Evolutionary conservation across 2,888 invertebrate species (phyloP).

Genomic region (Plagodis dolabraria): DNA sequence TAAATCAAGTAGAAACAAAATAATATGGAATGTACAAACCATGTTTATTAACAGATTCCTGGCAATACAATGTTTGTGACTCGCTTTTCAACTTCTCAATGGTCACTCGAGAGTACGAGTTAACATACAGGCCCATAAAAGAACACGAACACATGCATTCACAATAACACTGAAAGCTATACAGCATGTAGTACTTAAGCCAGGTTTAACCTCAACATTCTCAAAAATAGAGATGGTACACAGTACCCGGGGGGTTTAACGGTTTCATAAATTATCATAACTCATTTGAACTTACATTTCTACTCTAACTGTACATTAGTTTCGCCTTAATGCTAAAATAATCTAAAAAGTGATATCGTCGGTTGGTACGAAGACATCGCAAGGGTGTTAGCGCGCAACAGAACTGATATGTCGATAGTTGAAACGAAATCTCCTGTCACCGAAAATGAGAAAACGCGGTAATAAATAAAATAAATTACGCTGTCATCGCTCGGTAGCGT

Average conservation of each 20-base stretch:
- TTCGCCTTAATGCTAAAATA: conserved; percentile 86
- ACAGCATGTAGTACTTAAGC: conserved; percentile 68
- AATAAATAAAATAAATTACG: conserved; percentile 69
- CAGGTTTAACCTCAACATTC: conserved; percentile 72
- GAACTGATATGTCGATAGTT: conserved; percentile 76
- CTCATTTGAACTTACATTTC: conserved; percentile 84
- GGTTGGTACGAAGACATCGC: conserved; percentile 70
- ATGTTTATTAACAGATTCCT: conserved; percentile 89
- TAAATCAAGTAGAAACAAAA: conserved; percentile 86
- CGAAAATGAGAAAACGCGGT: conserved; percentile 62
- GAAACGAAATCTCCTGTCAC: conserved; percentile 68
- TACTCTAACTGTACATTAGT: conserved; percentile 86
- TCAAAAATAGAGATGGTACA: conserved; percentile 71
- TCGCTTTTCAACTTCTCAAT: conserved; percentile 54
- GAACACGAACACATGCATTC: conserved; percentile 66
- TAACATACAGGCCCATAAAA: conserved; percentile 57
- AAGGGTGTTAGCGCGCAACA: conserved; percentile 71
- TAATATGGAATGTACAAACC: conserved; percentile 93
- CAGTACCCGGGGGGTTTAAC: conserved; percentile 74
- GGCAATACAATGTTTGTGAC: conserved; percentile 83
- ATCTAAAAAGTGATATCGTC: conserved; percentile 82
- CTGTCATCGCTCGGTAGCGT: conserved; percentile 77
- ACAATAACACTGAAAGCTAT: conserved; percentile 79
- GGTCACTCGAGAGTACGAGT: conserved; percentile 56
- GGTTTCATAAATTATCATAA: conserved; percentile 80